These are phyloP conservation scores for Chelonus formosanus DNA, from an alignment of 2,888 invertebrate species.

Conservation along the genomic window DNA sequence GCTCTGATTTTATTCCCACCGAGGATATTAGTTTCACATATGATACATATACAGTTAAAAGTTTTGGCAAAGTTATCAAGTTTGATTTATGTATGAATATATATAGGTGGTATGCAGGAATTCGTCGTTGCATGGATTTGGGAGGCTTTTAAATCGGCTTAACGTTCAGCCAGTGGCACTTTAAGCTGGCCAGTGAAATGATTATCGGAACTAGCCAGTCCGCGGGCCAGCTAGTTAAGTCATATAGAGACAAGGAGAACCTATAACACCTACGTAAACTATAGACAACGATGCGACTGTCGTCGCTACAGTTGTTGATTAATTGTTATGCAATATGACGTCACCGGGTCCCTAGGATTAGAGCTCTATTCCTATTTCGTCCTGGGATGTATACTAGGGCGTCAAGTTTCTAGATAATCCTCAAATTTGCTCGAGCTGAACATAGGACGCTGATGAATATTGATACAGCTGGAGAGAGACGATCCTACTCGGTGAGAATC, in stretches of 20 bases:
- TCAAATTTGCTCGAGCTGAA: constrained; percentile 61
- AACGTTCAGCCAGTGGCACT: constrained; percentile 65
- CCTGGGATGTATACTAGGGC: constrained; percentile 34
- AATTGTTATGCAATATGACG: constrained; percentile 67
- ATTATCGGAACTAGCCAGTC: constrained; percentile 64
- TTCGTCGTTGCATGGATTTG: constrained; percentile 34
- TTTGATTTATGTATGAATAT: constrained; percentile 22
- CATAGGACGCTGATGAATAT: constrained; percentile 65
- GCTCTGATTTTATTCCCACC: too few species aligned
- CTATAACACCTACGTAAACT: constrained; percentile 18
- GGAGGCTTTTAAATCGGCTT: constrained; percentile 66
- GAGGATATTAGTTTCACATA: too few species aligned
- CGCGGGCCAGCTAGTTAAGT: constrained; percentile 38
- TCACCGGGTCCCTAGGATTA: constrained; percentile 55
- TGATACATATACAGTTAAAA: neutral
- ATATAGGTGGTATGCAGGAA: neutral
- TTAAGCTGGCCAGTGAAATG: constrained; percentile 66
- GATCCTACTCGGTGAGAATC: neutral
- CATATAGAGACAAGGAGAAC: constrained; percentile 33
- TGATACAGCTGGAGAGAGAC: constrained; percentile 51
- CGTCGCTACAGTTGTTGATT: constrained; percentile 51
- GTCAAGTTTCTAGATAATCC: constrained; percentile 63
- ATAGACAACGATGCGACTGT: constrained; percentile 25
- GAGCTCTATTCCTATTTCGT: constrained; percentile 35
- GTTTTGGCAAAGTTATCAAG: neutral